Conservation (phyloP, 2,797 vertebrate species). For the Poecilia wingei region DNA sequence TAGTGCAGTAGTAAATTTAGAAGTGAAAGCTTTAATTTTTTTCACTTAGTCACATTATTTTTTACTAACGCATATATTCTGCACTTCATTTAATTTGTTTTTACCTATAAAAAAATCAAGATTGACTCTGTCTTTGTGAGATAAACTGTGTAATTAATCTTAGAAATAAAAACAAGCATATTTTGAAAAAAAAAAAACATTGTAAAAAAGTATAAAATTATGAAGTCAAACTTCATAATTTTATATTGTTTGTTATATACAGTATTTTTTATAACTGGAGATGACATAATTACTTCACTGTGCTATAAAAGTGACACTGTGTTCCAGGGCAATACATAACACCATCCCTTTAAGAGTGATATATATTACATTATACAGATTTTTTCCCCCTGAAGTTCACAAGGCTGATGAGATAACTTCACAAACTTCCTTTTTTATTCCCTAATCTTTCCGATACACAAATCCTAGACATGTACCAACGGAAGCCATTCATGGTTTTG, state of each 20-base stretch:
- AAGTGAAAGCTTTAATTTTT: neutral
- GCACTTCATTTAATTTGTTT: neutral
- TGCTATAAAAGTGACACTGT: too few relatives aligned
- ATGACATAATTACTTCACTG: too few relatives aligned
- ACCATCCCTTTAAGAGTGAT: slow-evolving; percentile 14
- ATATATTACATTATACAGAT: slow-evolving; percentile 24
- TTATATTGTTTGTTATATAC: too few relatives aligned
- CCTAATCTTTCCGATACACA: slow-evolving; percentile 7
- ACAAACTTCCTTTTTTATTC: slow-evolving; percentile 18
- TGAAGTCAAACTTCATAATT: too few relatives aligned
- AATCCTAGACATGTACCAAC: slow-evolving; percentile 20
- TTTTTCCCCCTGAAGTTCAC: slow-evolving; percentile 12
- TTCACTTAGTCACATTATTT: neutral
- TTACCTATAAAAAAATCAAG: neutral
- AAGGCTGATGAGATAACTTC: slow-evolving; percentile 34
- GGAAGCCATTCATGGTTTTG: slow-evolving; percentile 53
- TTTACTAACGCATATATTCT: neutral
- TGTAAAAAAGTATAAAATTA: too few relatives aligned
- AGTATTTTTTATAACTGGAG: too few relatives aligned
- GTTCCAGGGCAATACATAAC: too few relatives aligned
- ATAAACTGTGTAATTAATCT: neutral
- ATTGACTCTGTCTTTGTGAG: neutral
- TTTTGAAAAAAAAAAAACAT: neutral
- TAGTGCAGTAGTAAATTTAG: neutral
- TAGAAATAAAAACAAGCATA: neutral